Base-by-base conservation (phyloP, 2,797 vertebrate genomes). In the Florisuga fusca region DNA sequence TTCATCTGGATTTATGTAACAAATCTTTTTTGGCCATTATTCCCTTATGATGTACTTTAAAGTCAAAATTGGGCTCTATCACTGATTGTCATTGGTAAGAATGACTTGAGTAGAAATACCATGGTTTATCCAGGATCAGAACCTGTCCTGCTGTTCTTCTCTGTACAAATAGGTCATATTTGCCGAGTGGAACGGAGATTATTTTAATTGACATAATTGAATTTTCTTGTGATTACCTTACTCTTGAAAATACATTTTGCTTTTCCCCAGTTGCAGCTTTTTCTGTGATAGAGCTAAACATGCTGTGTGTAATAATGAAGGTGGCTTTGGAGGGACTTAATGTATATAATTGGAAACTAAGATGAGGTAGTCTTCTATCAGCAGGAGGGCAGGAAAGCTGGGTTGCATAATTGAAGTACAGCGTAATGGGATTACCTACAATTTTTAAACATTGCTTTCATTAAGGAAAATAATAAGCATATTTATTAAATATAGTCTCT, bases 171-270 rank as follows among this genome's bases (percentile, higher is more conserved):
- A 92, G 91, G 89, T 97, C 89, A 61, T 91, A 94, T 95, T 94
- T 96, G 69, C 96, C 96, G 95, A 95, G 84, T 84, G 66, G 75
- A 95, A 59, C 87, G 95, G 59, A 89, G 95, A 96, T 96, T 95
- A 90, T 97, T 97, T 97, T 97, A 97, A 98, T 97, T 92, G 96
- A 76, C 88, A 82, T 97, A 95, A 97, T 98, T 98, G 98, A 97
- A 86, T 90, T 95, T 93, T 91, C 87, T 86, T 55, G 46, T 96
- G 84, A 96, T 97, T 97, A 97, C 97, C 76, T 96, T 31, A 36
- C 53, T 58, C 94, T 97, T 71, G 66, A 96, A 97, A 97, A 97
- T 76, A 68, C 68, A 67, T 86, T 94, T 93, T 96, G 55, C 94
- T 94, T 81, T 96, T 94, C 87, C 78, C 89, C 90, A 97, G 96